These are phyloP conservation scores for Melieria omissa DNA, from an alignment of 2,888 invertebrate genomes.

Conservation along the genomic window DNA sequence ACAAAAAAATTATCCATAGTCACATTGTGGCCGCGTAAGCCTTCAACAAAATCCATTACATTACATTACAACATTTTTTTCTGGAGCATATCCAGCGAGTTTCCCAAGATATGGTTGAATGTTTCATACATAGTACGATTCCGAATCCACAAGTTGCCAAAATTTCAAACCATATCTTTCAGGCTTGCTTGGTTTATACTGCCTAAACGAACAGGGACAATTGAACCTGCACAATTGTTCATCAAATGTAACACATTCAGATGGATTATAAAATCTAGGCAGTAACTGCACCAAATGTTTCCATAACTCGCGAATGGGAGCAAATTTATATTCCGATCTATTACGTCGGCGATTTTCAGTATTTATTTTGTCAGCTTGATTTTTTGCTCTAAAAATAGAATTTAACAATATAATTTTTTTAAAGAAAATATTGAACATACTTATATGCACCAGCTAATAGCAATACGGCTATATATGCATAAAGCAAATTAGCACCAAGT, in stretches of 20 bases:
- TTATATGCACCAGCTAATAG: slow-evolving; percentile 16
- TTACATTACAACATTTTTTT: slow-evolving; percentile 32
- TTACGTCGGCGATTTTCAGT: too few species aligned
- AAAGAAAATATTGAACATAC: neutral
- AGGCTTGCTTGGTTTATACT: slow-evolving; percentile 10
- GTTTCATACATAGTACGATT: slow-evolving; percentile 31
- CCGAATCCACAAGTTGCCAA: slow-evolving; percentile 27
- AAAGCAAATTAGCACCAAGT: slow-evolving; percentile 7
- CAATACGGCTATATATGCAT: slow-evolving; percentile 23
- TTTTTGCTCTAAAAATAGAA: slow-evolving; percentile 15
- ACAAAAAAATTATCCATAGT: slow-evolving; percentile 35
- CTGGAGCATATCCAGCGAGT: slow-evolving; percentile 9
- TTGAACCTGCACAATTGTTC: neutral
- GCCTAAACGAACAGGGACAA: neutral
- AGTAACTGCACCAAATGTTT: slow-evolving; percentile 22
- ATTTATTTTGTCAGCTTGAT: neutral
- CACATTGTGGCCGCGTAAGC: slow-evolving; percentile 33
- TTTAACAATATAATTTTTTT: neutral
- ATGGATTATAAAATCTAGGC: slow-evolving; percentile 6
- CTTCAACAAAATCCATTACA: slow-evolving; percentile 29
- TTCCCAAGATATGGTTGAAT: slow-evolving; percentile 38
- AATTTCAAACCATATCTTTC: slow-evolving; percentile 34
- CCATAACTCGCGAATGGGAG: slow-evolving; percentile 30
- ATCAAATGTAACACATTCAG: slow-evolving; percentile 11
- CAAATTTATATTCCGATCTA: slow-evolving; percentile 28